phyloP scores from a whole-genome alignment of 2,888 invertebrate genomes.

The Brachypterus glaber region DNA sequence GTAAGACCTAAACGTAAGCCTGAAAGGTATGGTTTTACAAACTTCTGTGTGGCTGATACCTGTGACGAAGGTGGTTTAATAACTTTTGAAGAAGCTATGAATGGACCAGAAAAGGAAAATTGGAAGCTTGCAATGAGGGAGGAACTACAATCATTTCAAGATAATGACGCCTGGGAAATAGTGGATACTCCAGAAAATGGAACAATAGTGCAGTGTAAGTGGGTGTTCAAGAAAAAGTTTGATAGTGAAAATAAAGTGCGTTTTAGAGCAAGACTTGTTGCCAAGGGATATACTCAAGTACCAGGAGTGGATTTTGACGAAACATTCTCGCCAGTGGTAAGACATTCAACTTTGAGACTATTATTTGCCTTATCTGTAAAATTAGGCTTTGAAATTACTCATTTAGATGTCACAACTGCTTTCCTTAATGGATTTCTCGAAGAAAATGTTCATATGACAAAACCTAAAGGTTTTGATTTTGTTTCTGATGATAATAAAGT shows the following conservation, averaged over 20 bases:
- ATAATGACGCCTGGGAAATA: conserved; percentile 28
- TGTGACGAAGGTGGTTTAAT: conserved; percentile 12
- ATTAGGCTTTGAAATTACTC: conserved; percentile 13
- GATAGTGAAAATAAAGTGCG: conserved; percentile 19
- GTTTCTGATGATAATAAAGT: conserved; percentile 16
- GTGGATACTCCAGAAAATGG: conserved; percentile 19
- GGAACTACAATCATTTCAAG: conserved; percentile 24
- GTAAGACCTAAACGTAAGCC: no score
- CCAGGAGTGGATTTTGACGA: conserved; percentile 22
- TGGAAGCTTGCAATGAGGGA: conserved; percentile 26
- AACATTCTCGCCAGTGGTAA: conserved; percentile 23
- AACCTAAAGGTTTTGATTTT: no score
- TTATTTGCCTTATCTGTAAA: conserved; percentile 20
- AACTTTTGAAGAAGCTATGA: conserved; percentile 20
- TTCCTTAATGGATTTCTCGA: conserved; percentile 19
- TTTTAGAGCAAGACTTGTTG: conserved; percentile 23
- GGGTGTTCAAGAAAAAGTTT: conserved; percentile 27
- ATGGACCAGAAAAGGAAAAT: conserved; percentile 18
- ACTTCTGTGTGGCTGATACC: neutral
- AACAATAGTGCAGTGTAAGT: conserved; percentile 26
- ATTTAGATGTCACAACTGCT: no score
- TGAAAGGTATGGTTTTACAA: no score
- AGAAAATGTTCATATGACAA: no score
- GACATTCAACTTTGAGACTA: conserved; percentile 19
- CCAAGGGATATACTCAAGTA: conserved; percentile 23